These are phyloP conservation scores for Sclerodermus sp. DNA, from an alignment of 2,888 invertebrate genomes.

Conservation along the genomic window DNA sequence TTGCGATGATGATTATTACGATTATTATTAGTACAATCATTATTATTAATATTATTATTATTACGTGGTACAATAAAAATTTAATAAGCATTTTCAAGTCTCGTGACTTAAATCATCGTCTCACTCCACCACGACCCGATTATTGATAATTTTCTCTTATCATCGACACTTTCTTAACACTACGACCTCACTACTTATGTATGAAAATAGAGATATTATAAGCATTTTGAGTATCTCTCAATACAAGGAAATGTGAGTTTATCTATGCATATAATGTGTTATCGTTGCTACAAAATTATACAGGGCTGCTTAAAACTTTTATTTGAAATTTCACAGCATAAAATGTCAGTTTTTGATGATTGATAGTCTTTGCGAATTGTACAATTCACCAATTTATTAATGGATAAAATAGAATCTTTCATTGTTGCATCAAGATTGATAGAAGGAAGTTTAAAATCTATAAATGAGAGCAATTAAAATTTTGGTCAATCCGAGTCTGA, in stretches of 20 bases:
- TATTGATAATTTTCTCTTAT: neutral
- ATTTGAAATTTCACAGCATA: too few species aligned
- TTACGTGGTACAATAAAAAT: constrained; percentile 58
- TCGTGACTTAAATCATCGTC: constrained; percentile 30
- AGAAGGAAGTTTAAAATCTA: too few species aligned
- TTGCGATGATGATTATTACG: constrained; percentile 41
- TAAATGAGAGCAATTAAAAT: too few species aligned
- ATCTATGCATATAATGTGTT: neutral
- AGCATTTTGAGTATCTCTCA: neutral
- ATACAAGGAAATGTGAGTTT: constrained; percentile 10
- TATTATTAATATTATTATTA: constrained; percentile 51
- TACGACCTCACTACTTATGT: constrained; percentile 27
- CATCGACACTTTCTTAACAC: constrained; percentile 7
- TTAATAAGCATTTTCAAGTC: constrained; percentile 49
- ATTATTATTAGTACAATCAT: constrained; percentile 40
- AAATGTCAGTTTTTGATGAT: too few species aligned
- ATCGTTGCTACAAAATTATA: neutral
- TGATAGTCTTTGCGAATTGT: too few species aligned
- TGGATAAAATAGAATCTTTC: too few species aligned
- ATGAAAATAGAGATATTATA: constrained; percentile 19
- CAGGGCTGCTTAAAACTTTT: too few species aligned
- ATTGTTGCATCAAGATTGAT: too few species aligned
- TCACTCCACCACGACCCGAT: neutral
- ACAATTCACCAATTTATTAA: too few species aligned
- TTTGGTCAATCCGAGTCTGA: constrained; percentile 13